Evolutionary conservation across 2,797 vertebrate genomes (phyloP).

Genomic region (Paratrypauchen microcephalus): DNA sequence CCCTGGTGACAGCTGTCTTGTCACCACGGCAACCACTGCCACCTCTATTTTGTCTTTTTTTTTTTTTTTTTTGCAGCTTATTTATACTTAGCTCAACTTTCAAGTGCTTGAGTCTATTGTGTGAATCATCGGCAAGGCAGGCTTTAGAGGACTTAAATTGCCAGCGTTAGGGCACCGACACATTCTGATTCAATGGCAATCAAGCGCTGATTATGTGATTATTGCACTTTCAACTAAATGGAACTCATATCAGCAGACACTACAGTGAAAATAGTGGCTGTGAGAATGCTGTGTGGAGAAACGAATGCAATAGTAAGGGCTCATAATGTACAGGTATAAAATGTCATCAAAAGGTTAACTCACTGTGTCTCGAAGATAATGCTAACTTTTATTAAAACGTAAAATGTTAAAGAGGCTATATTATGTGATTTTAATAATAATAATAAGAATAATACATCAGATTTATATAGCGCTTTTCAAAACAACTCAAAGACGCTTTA

Average conservation of each 20-base stretch:
- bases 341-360: neutral
- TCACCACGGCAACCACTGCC: constrained; percentile 51
- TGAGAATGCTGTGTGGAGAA: constrained; percentile 4
- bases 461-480: too few species aligned
- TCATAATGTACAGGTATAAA: neutral
- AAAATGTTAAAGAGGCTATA: too few species aligned
- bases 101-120: constrained; percentile 36
- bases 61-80: constrained; percentile 43
- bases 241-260: constrained; percentile 5
- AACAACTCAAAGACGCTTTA: too few species aligned
- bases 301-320: neutral
- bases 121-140: constrained; percentile 37
- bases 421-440: too few species aligned
- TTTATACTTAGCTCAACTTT: constrained; percentile 63
- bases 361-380: too few species aligned
- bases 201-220: constrained; percentile 16
- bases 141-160: constrained; percentile 30
- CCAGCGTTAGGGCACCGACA: constrained; percentile 17
- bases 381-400: too few species aligned
- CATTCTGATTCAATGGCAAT: constrained; percentile 6
- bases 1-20: constrained; percentile 57
- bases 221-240: constrained; percentile 25
- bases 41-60: constrained; percentile 11
- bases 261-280: neutral
- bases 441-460: too few species aligned